These are phyloP conservation scores for Bucco capensis DNA, from an alignment of 2,113 vertebrate species.

Conservation along the genomic window DNA sequence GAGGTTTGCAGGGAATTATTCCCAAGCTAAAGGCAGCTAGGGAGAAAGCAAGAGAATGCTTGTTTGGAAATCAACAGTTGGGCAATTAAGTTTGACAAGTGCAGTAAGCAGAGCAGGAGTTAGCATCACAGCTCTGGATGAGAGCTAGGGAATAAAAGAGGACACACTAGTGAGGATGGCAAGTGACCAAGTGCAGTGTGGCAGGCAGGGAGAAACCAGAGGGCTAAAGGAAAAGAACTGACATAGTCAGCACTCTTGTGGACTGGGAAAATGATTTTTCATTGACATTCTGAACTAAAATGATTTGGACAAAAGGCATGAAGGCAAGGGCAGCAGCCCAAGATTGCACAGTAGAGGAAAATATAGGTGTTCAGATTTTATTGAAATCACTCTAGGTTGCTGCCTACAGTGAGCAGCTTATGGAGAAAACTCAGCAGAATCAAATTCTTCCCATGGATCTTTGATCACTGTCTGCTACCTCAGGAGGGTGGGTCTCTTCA, in stretches of 20 bases:
- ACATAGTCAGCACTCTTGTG: not conserved
- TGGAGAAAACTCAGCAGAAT: not conserved
- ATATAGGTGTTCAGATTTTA: not conserved
- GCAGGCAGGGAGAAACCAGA: not conserved
- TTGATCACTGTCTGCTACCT: not conserved
- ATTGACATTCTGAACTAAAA: not conserved
- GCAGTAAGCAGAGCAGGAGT: not conserved
- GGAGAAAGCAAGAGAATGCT: not conserved
- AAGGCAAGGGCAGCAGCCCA: not conserved
- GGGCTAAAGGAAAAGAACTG: not conserved
- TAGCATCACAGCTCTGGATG: not conserved
- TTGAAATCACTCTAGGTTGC: not conserved
- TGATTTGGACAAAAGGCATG: not conserved
- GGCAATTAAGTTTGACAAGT: not conserved
- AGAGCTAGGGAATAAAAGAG: not conserved
- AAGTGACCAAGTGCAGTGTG: not conserved
- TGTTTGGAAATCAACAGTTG: not conserved
- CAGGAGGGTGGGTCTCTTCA: no score
- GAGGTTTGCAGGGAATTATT: not conserved
- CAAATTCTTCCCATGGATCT: not conserved
- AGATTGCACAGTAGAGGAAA: not conserved
- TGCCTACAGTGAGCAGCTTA: no score
- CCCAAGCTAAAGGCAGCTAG: not conserved
- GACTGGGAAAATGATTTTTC: not conserved
- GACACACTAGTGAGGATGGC: not conserved